Base-by-base conservation (phyloP, 2,888 invertebrate species). In the Blera fallax region DNA sequence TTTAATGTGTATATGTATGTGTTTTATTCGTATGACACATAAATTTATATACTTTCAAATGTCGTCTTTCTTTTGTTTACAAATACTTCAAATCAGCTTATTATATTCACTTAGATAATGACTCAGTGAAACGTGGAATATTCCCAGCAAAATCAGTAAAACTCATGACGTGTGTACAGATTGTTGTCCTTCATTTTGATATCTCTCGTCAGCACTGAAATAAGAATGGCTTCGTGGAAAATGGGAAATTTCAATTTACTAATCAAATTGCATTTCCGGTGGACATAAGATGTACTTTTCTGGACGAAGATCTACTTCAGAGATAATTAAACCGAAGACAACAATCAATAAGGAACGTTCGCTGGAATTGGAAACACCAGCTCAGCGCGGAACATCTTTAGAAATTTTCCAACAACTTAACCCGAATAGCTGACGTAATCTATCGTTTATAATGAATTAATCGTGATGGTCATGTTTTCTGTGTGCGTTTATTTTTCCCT, bases 401-500 rank as follows among this genome's bases (percentile, higher is more conserved):
- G 32, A n/a, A n/a, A 64, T 21, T 43, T 18, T 2, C 18, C 32
- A 48, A 48, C 34, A 18, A 32, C 7, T 65, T 48, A 34, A n/a
- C 21, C n/a, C 1, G 11, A 50, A 2, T 10, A 34, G 10, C n/a
- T 67, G 37, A 69, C 43, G 45, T 24, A 64, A 65, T 32, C 8
- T 24, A 16, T 56, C 21, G 37, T 32, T 32, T 48, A 58, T 50
- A 50, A 50, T 40, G 50, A 52, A 58, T 50, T 50, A 69, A 58
- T 69, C 60, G 60, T 60, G 52, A 50, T 48, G 21, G 14, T 50
- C 43, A 40, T 60, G 50, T 60, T 40, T 52, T 10, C n/a, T 48
- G 4, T 62, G 11, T 18, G 2, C 40, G 32, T 18, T n/a, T 16
- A 21, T 76, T 48, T 48, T 24, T 8, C 14, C 2, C 24, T 21